These are phyloP conservation scores for Anas platyrhynchos DNA, from an alignment of 2,113 vertebrate species.

Conservation along the genomic window DNA sequence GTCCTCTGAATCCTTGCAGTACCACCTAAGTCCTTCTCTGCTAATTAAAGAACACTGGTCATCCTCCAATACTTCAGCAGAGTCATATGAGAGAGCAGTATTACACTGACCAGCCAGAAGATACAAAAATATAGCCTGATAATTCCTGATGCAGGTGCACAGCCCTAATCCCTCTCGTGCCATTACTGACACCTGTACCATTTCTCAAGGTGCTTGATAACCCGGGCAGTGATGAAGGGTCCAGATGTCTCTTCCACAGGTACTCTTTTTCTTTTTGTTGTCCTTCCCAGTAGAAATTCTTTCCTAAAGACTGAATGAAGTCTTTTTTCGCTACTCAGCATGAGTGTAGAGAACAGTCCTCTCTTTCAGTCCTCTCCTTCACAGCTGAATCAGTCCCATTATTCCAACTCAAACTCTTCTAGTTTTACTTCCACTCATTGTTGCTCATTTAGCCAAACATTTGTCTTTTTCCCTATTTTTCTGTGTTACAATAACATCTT, in stretches of 20 bases:
- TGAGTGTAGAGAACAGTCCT: neutral
- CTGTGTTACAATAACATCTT: neutral
- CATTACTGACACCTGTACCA: neutral
- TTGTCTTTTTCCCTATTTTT: neutral
- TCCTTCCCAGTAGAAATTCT: neutral
- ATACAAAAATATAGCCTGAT: neutral
- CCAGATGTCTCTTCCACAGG: neutral
- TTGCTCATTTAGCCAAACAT: neutral
- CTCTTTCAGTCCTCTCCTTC: neutral
- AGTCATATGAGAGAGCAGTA: neutral
- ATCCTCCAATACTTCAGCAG: neutral
- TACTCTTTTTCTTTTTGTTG: neutral
- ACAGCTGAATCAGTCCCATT: neutral
- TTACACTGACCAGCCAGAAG: neutral
- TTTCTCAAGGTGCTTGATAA: slow-evolving; percentile 12
- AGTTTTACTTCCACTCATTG: neutral
- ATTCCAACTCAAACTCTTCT: neutral
- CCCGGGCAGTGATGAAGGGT: neutral
- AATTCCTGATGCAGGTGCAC: neutral
- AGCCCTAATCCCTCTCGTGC: neutral
- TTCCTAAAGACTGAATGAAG: neutral
- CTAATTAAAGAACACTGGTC: neutral
- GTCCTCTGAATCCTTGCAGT: neutral
- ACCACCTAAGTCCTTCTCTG: neutral
- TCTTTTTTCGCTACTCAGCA: neutral